These are phyloP conservation scores for Cylloceria caligata DNA, from an alignment of 2,888 invertebrate species.

Conservation along the genomic window DNA sequence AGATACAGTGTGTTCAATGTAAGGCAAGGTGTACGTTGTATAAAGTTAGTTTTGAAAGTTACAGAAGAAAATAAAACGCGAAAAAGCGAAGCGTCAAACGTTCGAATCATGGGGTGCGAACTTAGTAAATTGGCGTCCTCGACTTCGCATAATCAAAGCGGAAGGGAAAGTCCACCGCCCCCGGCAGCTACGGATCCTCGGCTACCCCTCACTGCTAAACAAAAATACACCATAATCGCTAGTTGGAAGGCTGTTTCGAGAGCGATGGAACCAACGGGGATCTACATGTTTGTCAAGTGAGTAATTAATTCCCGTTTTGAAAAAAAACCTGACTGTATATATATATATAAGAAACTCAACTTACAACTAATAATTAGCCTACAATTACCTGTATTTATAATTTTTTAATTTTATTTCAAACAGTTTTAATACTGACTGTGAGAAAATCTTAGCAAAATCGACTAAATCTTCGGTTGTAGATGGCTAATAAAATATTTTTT, in stretches of 20 bases:
- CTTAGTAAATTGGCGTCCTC: conserved; percentile 90
- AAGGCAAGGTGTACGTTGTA: not conserved
- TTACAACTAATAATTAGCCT: no score
- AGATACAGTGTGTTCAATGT: not conserved
- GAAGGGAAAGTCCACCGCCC: conserved; percentile 87
- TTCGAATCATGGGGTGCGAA: conserved; percentile 89
- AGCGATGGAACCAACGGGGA: conserved; percentile 95
- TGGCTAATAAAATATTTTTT: no score
- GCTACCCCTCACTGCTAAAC: conserved; percentile 93
- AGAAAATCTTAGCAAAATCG: no score
- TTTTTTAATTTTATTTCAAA: no score
- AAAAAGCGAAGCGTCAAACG: not conserved
- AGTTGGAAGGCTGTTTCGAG: conserved; percentile 96
- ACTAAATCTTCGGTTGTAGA: no score
- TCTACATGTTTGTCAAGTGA: conserved; percentile 96
- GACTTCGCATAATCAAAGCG: conserved; percentile 84
- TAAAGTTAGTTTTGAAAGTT: not conserved
- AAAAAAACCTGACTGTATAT: no score
- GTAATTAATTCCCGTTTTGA: conserved; percentile 81
- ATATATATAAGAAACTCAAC: no score
- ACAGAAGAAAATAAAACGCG: not conserved
- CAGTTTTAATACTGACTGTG: no score
- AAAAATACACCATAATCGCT: conserved; percentile 95
- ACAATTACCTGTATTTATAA: no score
- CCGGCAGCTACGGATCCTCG: conserved; percentile 91